Percentiles rank a stretch among this genome's conserved stretches.
Conservation (phyloP, 2,113 vertebrate genomes). For the Psittacula cyanocephala region DNA sequence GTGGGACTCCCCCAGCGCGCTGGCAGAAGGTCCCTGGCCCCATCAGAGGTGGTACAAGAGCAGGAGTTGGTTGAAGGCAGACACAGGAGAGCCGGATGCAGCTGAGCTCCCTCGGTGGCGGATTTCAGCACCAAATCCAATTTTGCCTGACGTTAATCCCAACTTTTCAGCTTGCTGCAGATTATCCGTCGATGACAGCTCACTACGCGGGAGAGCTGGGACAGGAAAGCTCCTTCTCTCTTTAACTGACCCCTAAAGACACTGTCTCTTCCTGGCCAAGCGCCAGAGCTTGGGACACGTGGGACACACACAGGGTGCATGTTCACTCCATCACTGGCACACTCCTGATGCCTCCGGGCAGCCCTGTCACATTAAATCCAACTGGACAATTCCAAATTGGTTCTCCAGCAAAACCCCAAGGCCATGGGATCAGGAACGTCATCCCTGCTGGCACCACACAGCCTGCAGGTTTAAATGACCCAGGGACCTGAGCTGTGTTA, state of each 20-base stretch:
- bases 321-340: neutral
- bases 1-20: fast-evolving
- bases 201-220: fast-evolving
- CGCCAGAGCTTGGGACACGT: fast-evolving
- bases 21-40: neutral
- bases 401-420: neutral
- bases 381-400: neutral
- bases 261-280: fast-evolving
- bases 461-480: too few relatives aligned
- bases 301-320: fast-evolving
- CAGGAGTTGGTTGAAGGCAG: neutral
- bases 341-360: neutral
- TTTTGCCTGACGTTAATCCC: slow-evolving; percentile 33
- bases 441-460: neutral
- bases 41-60: fast-evolving
- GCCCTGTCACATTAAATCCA: neutral
- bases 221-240: neutral
- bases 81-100: fast-evolving
- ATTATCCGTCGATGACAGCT: neutral
- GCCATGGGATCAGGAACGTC: fast-evolving
- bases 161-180: neutral
- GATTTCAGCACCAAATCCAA: slow-evolving; percentile 22
- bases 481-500: neutral
- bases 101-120: neutral
- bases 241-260: neutral